phyloP scores from a whole-genome alignment of 2,113 vertebrate genomes.

The Sinocyclocheilus anshuiensis region DNA sequence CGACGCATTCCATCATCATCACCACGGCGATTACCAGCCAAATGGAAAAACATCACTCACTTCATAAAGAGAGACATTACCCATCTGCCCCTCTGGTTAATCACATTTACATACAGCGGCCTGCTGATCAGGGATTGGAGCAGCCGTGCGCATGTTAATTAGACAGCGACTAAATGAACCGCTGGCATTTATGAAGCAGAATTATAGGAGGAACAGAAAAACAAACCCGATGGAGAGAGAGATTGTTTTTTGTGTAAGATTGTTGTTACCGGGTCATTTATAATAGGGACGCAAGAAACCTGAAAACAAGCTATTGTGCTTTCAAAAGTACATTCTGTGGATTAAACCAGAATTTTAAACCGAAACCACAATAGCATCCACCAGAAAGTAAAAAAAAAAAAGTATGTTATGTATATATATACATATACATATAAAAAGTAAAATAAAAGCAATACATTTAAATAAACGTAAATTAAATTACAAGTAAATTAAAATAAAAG shows the following conservation, averaged over 20 bases:
- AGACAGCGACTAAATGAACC: slow-evolving; percentile 12
- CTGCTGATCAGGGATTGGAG: slow-evolving; percentile 40
- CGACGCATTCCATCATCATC: slow-evolving; percentile 48
- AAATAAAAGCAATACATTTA: background rate
- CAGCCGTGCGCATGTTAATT: slow-evolving; percentile 31
- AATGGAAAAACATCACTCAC: slow-evolving; percentile 48
- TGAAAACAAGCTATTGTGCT: background rate
- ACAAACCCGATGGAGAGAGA: background rate
- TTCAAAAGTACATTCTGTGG: background rate
- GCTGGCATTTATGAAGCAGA: slow-evolving; percentile 17
- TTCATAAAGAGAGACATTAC: slow-evolving; percentile 50
- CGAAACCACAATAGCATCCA: background rate
- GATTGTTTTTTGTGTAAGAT: background rate
- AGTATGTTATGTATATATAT: too few species aligned
- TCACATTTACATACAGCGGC: slow-evolving; percentile 42
- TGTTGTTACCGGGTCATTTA: background rate
- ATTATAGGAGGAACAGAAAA: background rate
- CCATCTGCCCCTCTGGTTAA: slow-evolving; percentile 50
- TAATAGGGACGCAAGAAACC: background rate
- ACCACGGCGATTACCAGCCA: slow-evolving; percentile 32
- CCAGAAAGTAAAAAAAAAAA: background rate
- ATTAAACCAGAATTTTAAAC: background rate
- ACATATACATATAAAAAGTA: too few species aligned
- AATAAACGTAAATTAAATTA: too few species aligned
- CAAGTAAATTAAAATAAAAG: too few species aligned